Conservation (phyloP, 64 coral and sea anemone genomes). For the Porites lutea region DNA sequence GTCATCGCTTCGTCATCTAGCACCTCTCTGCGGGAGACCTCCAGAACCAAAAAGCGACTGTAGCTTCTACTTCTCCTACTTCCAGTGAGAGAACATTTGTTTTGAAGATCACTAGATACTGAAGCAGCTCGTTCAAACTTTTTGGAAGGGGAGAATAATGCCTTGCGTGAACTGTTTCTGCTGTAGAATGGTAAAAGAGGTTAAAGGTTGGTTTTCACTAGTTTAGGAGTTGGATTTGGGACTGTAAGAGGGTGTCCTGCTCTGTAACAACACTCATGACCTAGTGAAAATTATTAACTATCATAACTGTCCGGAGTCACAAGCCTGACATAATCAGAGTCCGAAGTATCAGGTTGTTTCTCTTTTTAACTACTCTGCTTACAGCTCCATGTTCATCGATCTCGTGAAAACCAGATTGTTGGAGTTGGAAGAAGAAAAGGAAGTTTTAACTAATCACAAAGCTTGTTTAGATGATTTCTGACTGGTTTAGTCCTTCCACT, state of each 20-base stretch:
- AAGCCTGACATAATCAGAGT: too few relatives aligned
- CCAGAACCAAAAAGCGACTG: constrained; percentile 85
- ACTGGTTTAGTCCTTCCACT: too few relatives aligned
- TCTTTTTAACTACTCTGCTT: too few relatives aligned
- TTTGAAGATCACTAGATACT: constrained; percentile 21
- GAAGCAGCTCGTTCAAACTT: not conserved
- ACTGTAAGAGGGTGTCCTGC: not conserved
- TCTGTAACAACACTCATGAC: too few relatives aligned
- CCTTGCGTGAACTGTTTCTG: not conserved
- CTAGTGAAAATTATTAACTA: too few relatives aligned
- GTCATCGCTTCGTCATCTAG: not conserved
- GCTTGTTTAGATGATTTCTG: too few relatives aligned
- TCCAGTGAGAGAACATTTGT: constrained; percentile 6
- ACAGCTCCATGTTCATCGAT: too few relatives aligned
- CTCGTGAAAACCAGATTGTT: too few relatives aligned
- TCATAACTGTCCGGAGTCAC: too few relatives aligned
- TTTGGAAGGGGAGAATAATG: constrained; percentile 3
- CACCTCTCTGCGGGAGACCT: constrained; percentile 82
- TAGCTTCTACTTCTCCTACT: constrained; percentile 40
- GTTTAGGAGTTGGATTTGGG: not conserved
- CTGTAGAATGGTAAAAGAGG: not conserved
- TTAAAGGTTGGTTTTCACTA: not conserved
- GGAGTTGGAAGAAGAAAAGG: too few relatives aligned
- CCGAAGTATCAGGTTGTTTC: too few relatives aligned
- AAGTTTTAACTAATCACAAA: too few relatives aligned